phyloP scores from a whole-genome alignment of 2,797 vertebrate genomes.

The Pangasius djambal region DNA sequence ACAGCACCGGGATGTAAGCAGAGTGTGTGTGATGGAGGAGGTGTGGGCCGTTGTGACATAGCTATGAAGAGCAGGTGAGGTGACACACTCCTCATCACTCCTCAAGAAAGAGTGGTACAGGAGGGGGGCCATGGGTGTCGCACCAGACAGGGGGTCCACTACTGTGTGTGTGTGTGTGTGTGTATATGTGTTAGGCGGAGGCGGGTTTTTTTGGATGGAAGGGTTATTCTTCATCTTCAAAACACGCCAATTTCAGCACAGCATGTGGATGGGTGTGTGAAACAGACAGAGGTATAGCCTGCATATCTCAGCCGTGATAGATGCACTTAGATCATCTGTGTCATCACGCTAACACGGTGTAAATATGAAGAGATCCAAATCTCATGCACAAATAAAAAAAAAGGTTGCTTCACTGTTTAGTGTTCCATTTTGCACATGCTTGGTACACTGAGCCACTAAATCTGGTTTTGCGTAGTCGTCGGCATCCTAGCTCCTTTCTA shows the following conservation, averaged over 20 bases:
- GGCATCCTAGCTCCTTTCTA: background rate
- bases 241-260: constrained; percentile 24
- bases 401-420: background rate
- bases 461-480: background rate
- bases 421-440: background rate
- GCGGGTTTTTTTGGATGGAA: background rate
- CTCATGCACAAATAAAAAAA: background rate
- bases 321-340: background rate
- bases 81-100: constrained; percentile 87
- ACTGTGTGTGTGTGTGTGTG: constrained; percentile 25
- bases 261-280: constrained; percentile 27
- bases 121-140: constrained; percentile 22
- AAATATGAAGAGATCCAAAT: constrained; percentile 47
- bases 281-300: constrained; percentile 5
- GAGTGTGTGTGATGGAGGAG: constrained; percentile 92
- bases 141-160: constrained; percentile 45
- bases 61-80: constrained; percentile 91
- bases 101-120: constrained; percentile 81
- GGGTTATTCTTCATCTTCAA: constrained; percentile 19
- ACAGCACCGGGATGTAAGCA: constrained; percentile 91
- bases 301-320: constrained; percentile 9
- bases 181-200: constrained; percentile 29
- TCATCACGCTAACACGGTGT: constrained; percentile 27
- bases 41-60: constrained; percentile 89
- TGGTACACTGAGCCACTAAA: background rate